phyloP scores from a whole-genome alignment of 2,113 vertebrate genomes.

The Ploceus nigricollis region DNA sequence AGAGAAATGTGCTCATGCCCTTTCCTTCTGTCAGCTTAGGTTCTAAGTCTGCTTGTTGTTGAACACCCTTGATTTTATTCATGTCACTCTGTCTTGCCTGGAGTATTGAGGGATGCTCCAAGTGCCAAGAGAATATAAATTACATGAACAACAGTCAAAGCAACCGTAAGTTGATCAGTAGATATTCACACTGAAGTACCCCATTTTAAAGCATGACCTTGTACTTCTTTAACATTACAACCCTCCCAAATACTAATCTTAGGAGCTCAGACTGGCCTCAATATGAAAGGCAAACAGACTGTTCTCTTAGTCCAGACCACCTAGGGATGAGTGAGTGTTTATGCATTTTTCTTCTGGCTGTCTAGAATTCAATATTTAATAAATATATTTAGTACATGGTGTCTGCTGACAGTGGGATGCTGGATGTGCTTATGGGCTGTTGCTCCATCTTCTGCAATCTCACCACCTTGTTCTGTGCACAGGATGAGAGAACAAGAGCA shows the following conservation, averaged over 20 bases:
- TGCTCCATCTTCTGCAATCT: not conserved
- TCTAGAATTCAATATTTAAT: not conserved
- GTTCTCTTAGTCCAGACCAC: not conserved
- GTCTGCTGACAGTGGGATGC: not conserved
- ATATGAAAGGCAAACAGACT: not conserved
- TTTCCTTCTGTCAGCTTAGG: not conserved
- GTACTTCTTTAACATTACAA: not conserved
- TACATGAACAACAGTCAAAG: not conserved
- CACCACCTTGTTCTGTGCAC: not conserved
- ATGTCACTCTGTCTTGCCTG: not conserved
- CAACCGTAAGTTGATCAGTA: not conserved
- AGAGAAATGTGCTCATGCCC: not conserved
- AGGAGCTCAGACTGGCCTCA: not conserved
- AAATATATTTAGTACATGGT: not conserved
- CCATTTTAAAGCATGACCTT: not conserved
- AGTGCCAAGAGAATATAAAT: not conserved
- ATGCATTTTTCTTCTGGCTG: not conserved
- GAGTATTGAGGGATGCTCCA: not conserved
- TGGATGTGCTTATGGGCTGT: not conserved
- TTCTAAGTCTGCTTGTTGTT: not conserved
- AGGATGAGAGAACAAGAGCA: not conserved
- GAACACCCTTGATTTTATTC: not conserved
- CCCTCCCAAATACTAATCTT: not conserved
- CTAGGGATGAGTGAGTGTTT: not conserved
- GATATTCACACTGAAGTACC: rapidly evolving